phyloP scores from a whole-genome alignment of 2,113 vertebrate genomes.

The Rhipidura dahli region DNA sequence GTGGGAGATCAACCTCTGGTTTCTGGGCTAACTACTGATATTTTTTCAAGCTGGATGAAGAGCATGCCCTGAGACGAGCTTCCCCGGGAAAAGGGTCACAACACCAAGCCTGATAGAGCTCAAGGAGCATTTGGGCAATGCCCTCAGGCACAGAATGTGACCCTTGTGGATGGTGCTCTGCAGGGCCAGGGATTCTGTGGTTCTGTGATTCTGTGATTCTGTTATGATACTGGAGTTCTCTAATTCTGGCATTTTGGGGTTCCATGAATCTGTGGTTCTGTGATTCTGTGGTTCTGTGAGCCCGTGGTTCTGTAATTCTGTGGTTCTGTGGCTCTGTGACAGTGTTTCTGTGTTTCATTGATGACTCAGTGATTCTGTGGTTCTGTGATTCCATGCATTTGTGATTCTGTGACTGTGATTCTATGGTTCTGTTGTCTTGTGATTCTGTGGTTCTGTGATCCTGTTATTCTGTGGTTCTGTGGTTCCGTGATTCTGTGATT shows the following conservation, averaged over 20 bases:
- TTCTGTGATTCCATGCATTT: no score
- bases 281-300: neutral
- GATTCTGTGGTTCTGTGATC: neutral
- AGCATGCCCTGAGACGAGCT: neutral
- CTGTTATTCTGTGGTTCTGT: accelerated
- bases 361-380: accelerated
- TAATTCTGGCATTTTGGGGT: accelerated
- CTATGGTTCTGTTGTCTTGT: neutral
- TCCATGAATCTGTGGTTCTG: no score
- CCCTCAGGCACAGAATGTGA: neutral
- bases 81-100: neutral
- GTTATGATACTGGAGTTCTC: no score
- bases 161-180: neutral
- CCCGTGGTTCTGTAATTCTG: neutral
- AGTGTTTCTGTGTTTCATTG: neutral
- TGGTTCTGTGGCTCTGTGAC: neutral
- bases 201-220: accelerated
- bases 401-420: accelerated
- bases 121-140: neutral
- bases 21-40: neutral
- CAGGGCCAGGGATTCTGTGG: no score
- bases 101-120: neutral
- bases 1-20: neutral
- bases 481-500: accelerated
- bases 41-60: neutral